Conservation (phyloP, 64 coral and sea anemone genomes). For the Montipora sp. region DNA sequence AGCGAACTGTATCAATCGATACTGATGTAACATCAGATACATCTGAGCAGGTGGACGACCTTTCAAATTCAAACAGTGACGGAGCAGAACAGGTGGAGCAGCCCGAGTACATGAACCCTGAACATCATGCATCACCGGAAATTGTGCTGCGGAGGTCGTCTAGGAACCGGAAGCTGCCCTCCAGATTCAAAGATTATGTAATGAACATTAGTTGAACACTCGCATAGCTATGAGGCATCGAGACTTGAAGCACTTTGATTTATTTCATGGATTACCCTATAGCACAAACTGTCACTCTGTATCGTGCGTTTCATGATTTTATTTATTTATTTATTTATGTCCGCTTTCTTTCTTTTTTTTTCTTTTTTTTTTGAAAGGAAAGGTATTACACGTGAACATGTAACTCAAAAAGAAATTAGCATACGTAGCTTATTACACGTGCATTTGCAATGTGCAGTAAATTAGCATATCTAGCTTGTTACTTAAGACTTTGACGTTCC, state of each 20-base stretch:
- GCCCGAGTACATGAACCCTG: slow-evolving; percentile 15
- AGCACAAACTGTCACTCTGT: too few species aligned
- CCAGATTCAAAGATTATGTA: not conserved
- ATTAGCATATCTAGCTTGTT: slow-evolving; percentile 32
- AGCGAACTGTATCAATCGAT: slow-evolving; percentile 22
- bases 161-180: too few species aligned
- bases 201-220: slow-evolving; percentile 10
- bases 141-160: slow-evolving; percentile 5
- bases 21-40: slow-evolving; percentile 32
- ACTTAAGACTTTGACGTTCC: not conserved
- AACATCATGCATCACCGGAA: slow-evolving; percentile 26
- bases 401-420: not conserved
- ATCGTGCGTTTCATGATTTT: too few species aligned
- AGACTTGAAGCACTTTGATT: not conserved
- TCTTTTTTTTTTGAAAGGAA: too few species aligned
- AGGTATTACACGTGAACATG: too few species aligned
- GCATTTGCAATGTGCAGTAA: slow-evolving; percentile 41
- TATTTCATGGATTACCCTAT: not conserved
- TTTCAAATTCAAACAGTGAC: slow-evolving; percentile 13
- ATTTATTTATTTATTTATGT: too few species aligned
- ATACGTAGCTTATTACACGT: slow-evolving; percentile 9
- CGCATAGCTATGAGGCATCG: not conserved
- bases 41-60: slow-evolving; percentile 34
- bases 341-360: too few species aligned
- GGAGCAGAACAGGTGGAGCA: slow-evolving; percentile 30